Base-by-base conservation (phyloP, 2,113 vertebrate species). In the Oryzias celebensis region DNA sequence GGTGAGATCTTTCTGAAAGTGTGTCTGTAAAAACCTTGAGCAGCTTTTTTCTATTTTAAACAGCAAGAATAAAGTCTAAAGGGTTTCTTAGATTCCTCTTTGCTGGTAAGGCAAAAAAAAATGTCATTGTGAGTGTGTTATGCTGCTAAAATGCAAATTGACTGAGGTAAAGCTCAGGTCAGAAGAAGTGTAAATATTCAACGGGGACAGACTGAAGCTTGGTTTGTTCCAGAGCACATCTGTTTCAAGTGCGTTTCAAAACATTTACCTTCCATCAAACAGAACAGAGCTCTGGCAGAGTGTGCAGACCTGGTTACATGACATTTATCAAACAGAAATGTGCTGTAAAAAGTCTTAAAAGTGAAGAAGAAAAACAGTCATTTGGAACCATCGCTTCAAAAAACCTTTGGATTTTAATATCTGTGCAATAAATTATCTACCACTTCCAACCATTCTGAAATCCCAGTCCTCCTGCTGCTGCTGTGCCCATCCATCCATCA, bases 401-500 rank as follows among this genome's bases (percentile, higher is more conserved):
- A 58, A 71, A 68, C 73, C 72, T 86, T 70, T 63, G 83, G 79
- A 80, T 79, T 73, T 67, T 74, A 83, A 75, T 76, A 85, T 87
- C 73, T 82, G 45, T 66, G 71, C 63, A 75, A 71, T 87, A 77
- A 76, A 80, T 82, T 82, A 82, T 57, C 63, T 57, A 78, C 53
- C 73, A 36, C 72, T 87, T 78, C 17, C 53, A 62, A 71, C 66
- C 82, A 73, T 78, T 79, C 63, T 50, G 75, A 68, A 83, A 87
- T 59, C 77, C 52, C 49, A 70, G 64, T 72, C 76, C 59, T 71
- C 78, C 61, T 63, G 56, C 56, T 2, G 10, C 56, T 64, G 81
- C 20, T 83, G 71, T 87, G 73, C 75, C 77, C 63, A 87, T 87
- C 87, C 82, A 68, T 65, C 61, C 81, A 83, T 85, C 60, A 60